Evolutionary conservation across 1,140 invertebrate genomes (phyloP).

Genomic region (Aphaenogaster floridana): DNA sequence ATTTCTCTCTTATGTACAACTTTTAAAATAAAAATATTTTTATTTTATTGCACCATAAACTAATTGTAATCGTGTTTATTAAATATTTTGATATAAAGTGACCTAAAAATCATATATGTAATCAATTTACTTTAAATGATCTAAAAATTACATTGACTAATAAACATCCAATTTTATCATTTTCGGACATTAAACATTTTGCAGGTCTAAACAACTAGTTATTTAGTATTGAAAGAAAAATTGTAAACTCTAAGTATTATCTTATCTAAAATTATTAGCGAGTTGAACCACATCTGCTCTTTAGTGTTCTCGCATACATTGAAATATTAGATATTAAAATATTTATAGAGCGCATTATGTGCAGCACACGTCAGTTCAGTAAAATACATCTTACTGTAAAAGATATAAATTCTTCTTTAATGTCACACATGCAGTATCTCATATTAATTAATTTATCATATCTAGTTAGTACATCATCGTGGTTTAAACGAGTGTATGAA

Average conservation of each 20-base stretch:
- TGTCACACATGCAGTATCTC: conserved; percentile 20
- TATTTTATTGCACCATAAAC: not conserved
- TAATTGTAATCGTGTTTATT: not conserved
- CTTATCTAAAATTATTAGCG: conserved; percentile 43
- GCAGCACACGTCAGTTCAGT: conserved; percentile 5
- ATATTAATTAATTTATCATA: conserved; percentile 3
- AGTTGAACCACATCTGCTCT: conserved; percentile 16
- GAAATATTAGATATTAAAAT: conserved; percentile 4
- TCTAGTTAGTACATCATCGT: not conserved
- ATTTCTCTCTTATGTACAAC: not conserved
- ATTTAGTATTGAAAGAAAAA: not conserved
- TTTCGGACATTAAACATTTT: not conserved
- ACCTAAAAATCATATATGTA: not conserved
- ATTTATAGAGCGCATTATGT: not conserved
- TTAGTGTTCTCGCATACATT: not conserved
- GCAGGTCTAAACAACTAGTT: not conserved
- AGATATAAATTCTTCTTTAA: not conserved
- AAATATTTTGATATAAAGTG: not conserved
- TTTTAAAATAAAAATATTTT: conserved; percentile 10
- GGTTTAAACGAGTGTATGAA: not conserved
- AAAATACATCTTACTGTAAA: not conserved
- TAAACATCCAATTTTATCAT: not conserved
- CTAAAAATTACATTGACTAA: not conserved
- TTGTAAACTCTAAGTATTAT: conserved; percentile 6
- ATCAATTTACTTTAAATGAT: not conserved